Evolutionary conservation across 2,797 vertebrate genomes (phyloP).

Genomic region (Odontamblyopus rebecca): DNA sequence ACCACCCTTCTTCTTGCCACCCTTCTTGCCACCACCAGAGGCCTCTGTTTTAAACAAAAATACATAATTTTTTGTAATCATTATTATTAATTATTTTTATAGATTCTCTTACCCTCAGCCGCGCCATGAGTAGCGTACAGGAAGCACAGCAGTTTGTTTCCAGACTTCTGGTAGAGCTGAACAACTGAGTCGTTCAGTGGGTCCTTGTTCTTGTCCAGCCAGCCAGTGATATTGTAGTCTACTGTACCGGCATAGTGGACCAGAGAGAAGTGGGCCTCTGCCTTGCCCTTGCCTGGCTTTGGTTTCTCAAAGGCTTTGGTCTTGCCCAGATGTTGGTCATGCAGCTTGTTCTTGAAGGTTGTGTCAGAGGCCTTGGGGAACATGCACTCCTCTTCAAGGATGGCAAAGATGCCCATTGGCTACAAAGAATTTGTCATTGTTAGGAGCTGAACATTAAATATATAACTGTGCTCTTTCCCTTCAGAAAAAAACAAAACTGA

Average conservation of each 20-base stretch:
- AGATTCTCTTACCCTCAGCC: conserved; percentile 25
- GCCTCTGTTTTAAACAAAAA: conserved; percentile 24
- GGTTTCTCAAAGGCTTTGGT: conserved; percentile 78
- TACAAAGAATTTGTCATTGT: background rate
- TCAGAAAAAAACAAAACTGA: background rate
- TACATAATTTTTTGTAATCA: background rate
- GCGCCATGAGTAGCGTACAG: background rate
- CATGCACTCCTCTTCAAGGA: conserved; percentile 58
- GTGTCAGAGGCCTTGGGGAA: conserved; percentile 75
- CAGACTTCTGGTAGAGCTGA: conserved; percentile 7
- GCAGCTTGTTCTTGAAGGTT: conserved; percentile 86
- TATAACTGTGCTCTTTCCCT: background rate
- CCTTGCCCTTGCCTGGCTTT: conserved; percentile 67
- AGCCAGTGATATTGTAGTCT: conserved; percentile 77
- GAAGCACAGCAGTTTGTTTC: background rate
- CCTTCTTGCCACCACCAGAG: conserved; percentile 38
- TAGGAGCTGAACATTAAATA: background rate
- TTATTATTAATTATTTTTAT: background rate
- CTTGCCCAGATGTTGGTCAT: conserved; percentile 89
- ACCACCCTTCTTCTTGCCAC: conserved; percentile 86
- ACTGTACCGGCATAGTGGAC: conserved; percentile 79
- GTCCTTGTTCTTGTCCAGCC: conserved; percentile 83
- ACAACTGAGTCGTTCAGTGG: conserved; percentile 63
- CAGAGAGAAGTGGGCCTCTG: conserved; percentile 79
- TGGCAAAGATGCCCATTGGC: conserved; percentile 32